Conservation (phyloP, 1,140 invertebrate genomes). For the Ptiloglossa arizonensis region DNA sequence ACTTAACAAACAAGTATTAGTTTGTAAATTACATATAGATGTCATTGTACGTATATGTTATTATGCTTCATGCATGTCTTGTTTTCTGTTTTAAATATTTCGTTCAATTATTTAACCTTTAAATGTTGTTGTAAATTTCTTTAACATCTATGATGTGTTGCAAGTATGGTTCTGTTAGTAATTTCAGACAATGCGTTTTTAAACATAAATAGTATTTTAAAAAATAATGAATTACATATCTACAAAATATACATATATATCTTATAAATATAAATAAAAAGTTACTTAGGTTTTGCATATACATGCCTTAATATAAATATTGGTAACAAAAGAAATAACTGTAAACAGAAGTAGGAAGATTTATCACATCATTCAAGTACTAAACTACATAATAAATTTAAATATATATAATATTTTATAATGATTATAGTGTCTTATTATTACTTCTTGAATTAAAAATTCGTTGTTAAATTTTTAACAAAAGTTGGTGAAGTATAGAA, state of each 20-base stretch:
- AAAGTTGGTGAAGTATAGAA: neutral
- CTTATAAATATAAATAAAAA: neutral
- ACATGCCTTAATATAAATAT: neutral
- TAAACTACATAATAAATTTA: neutral
- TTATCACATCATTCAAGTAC: constrained; percentile 3
- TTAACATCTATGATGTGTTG: neutral
- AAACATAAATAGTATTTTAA: neutral
- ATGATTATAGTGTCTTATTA: neutral
- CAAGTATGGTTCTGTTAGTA: neutral
- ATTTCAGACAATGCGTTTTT: neutral
- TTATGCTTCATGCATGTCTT: neutral
- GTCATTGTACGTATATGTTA: neutral
- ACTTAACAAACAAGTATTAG: neutral
- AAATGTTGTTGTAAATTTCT: too few species aligned
- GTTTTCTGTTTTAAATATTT: neutral
- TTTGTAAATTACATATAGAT: neutral
- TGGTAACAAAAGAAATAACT: neutral
- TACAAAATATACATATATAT: neutral
- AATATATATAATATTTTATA: constrained; percentile 1
- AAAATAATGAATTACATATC: neutral
- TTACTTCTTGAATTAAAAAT: constrained; percentile 3
- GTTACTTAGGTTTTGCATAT: neutral
- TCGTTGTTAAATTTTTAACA: neutral
- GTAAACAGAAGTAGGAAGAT: neutral
- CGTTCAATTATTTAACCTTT: neutral